phyloP scores from a whole-genome alignment of 2,888 invertebrate species.

The Parelbella ahira region DNA sequence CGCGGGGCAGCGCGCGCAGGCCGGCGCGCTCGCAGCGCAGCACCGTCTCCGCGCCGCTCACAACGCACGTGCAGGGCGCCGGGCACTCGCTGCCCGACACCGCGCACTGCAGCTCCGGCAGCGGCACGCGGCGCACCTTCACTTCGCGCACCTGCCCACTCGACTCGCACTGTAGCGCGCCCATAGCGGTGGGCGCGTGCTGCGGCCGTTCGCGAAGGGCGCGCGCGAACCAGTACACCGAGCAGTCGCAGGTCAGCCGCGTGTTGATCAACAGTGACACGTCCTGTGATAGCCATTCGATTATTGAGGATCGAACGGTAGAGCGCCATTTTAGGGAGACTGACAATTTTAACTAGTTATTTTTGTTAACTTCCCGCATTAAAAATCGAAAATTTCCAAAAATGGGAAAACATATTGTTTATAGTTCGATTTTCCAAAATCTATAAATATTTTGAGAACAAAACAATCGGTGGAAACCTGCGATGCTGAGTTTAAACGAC shows the following conservation, averaged over 20 bases:
- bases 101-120: slow-evolving; percentile 16
- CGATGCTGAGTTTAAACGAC: too few species aligned
- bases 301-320: too few species aligned
- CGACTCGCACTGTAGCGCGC: slow-evolving; percentile 23
- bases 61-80: slow-evolving; percentile 24
- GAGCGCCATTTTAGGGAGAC: too few species aligned
- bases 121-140: slow-evolving; percentile 20
- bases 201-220: slow-evolving; percentile 30
- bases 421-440: too few species aligned
- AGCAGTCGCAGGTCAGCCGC: slow-evolving; percentile 37
- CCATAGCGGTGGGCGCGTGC: slow-evolving; percentile 22
- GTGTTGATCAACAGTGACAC: slow-evolving; percentile 19
- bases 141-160: slow-evolving; percentile 4
- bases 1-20: slow-evolving; percentile 23
- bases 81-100: slow-evolving; percentile 25
- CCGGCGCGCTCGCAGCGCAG: slow-evolving; percentile 29
- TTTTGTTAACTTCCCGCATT: too few species aligned
- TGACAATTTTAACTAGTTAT: too few species aligned
- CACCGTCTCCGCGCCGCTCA: slow-evolving; percentile 17
- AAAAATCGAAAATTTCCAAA: too few species aligned
- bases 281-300: neutral
- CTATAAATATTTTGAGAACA: too few species aligned
- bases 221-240: slow-evolving; percentile 36
- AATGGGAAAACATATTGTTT: too few species aligned
- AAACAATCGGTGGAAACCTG: too few species aligned